Conservation (phyloP, 2,113 vertebrate species). For the Sylvia atricapilla region DNA sequence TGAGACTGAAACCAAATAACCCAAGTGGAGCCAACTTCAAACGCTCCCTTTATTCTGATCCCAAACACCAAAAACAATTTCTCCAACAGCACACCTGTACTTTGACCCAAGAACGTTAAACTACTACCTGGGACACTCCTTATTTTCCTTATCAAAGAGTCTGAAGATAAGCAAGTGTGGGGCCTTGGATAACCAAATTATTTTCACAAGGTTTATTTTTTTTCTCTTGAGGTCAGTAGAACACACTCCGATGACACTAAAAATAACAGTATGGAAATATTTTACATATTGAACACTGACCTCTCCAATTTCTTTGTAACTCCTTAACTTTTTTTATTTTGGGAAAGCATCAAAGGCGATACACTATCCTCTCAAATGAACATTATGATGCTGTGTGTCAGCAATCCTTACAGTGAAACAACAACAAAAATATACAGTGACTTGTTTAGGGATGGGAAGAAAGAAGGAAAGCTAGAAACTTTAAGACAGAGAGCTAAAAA, state of each 20-base stretch:
- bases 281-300: background rate
- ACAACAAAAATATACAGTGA: background rate
- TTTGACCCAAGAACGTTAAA: constrained; percentile 62
- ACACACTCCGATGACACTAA: background rate
- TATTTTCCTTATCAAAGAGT: constrained; percentile 29
- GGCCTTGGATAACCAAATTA: constrained; percentile 10
- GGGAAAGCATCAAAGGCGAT: background rate
- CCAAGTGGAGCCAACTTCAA: constrained; percentile 1
- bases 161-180: constrained; percentile 38
- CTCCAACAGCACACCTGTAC: constrained; percentile 37
- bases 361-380: background rate
- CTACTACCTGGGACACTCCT: constrained; percentile 32
- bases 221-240: background rate
- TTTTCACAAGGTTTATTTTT: background rate
- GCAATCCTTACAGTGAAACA: background rate
- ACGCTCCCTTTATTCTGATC: constrained; percentile 22
- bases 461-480: background rate
- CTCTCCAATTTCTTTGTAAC: background rate
- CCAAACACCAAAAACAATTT: background rate
- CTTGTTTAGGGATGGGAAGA: background rate
- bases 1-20: background rate
- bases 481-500: background rate
- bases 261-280: background rate
- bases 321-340: background rate
- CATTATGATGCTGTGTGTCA: background rate